A percentile compares a stretch with the other conserved stretches of the same genome.
Evolutionary conservation across 2,113 vertebrate genomes (phyloP).

Genomic region (Tor tambroides): DNA sequence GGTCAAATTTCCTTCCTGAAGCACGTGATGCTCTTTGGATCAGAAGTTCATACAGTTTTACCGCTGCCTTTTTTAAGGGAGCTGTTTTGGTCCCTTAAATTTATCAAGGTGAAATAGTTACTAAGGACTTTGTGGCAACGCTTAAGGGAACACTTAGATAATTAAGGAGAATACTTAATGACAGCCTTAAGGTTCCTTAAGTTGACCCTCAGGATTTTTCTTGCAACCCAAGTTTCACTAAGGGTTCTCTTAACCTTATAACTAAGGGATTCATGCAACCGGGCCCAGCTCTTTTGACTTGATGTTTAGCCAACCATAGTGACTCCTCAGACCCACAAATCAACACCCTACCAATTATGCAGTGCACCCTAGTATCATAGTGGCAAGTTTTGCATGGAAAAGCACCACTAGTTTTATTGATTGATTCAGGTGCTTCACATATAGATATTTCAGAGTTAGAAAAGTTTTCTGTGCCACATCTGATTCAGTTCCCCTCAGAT

Average conservation of each 20-base stretch:
- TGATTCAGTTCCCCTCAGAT: constrained; percentile 11
- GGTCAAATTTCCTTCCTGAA: neutral
- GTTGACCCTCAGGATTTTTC: no score
- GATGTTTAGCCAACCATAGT: neutral
- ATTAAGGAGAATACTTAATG: no score
- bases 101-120: no score
- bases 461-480: neutral
- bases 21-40: neutral
- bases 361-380: neutral
- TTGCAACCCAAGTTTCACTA: no score
- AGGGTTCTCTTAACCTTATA: no score
- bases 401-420: neutral
- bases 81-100: no score
- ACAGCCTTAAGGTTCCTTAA: no score
- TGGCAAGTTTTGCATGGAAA: neutral
- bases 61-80: no score
- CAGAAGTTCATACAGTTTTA: neutral
- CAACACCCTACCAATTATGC: neutral
- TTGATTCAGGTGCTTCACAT: neutral
- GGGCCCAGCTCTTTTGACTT: neutral
- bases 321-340: neutral
- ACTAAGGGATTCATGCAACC: no score
- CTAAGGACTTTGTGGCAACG: no score
- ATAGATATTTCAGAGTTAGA: neutral
- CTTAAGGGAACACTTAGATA: no score